phyloP scores from a whole-genome alignment of 1,140 invertebrate species.

The Psilanteris sp. region DNA sequence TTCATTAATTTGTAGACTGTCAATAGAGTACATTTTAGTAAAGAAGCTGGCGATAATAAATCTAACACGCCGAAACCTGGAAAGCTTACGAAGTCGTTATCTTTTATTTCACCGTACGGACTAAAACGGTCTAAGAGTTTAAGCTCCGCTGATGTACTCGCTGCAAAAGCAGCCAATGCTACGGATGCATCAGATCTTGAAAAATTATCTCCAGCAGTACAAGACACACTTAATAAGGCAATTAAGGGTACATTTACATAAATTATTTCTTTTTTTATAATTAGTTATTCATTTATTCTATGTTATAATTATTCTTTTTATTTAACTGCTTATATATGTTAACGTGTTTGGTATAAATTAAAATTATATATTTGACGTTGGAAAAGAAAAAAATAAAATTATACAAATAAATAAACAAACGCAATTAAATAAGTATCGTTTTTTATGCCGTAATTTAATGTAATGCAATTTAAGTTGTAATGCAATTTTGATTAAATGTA shows the following conservation, averaged over 20 bases:
- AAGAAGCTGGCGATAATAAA: constrained; percentile 69
- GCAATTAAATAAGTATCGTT: no score
- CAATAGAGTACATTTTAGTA: constrained; percentile 80
- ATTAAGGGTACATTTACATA: constrained; percentile 83
- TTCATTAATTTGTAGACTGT: constrained; percentile 65
- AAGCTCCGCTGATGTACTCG: constrained; percentile 84
- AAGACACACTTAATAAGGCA: constrained; percentile 85
- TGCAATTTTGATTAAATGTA: no score
- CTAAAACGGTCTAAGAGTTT: constrained; percentile 90
- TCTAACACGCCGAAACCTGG: constrained; percentile 67
- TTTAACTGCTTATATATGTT: no score
- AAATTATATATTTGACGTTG: no score
- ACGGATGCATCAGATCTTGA: constrained; percentile 87
- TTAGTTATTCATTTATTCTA: no score
- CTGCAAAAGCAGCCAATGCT: constrained; percentile 80
- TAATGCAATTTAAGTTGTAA: no score
- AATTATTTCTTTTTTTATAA: no score
- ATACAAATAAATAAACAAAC: no score
- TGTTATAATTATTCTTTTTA: no score
- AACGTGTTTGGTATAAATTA: no score
- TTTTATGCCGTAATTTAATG: no score
- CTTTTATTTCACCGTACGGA: constrained; percentile 79
- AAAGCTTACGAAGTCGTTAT: constrained; percentile 76
- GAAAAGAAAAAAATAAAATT: no score
- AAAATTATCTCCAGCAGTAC: constrained; percentile 86